These are phyloP conservation scores for Isurus oxyrinchus DNA, from an alignment of 2,113 vertebrate genomes.

Conservation along the genomic window DNA sequence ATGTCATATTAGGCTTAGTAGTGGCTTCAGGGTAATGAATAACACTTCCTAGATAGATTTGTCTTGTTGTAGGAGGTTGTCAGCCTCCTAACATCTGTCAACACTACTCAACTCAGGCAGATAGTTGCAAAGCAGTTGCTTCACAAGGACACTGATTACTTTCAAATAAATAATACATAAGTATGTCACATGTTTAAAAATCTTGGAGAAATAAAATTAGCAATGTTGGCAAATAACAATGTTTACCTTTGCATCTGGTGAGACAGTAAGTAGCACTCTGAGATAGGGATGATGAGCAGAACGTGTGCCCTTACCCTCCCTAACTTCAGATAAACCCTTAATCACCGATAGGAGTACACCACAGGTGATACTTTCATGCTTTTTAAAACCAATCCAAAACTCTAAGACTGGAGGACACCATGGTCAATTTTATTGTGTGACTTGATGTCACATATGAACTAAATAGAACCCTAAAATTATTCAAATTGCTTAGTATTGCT, in stretches of 20 bases:
- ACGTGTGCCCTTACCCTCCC: neutral
- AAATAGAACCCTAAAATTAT: neutral
- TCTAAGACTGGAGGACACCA: neutral
- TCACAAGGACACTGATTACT: neutral
- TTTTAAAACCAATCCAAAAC: neutral
- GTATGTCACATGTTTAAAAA: neutral
- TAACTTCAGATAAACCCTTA: neutral
- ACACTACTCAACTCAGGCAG: neutral
- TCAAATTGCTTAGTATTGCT: neutral
- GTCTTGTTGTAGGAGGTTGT: slow-evolving; percentile 28
- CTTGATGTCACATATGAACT: neutral
- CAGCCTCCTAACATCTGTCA: slow-evolving; percentile 17
- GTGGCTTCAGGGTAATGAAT: slow-evolving; percentile 31
- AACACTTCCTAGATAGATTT: slow-evolving; percentile 32
- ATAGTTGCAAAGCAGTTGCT: neutral
- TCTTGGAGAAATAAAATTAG: neutral
- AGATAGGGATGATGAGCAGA: neutral
- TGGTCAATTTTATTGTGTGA: neutral
- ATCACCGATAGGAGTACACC: neutral
- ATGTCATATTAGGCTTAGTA: neutral
- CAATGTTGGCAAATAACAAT: slow-evolving; percentile 1
- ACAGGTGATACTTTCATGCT: neutral
- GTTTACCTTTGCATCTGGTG: neutral
- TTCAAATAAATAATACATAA: neutral
- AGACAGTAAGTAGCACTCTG: neutral